A percentile compares a stretch with the other conserved stretches of the same genome.
Evolutionary conservation across 2,113 vertebrate genomes (phyloP).

Genomic region (Climacteris rufus): DNA sequence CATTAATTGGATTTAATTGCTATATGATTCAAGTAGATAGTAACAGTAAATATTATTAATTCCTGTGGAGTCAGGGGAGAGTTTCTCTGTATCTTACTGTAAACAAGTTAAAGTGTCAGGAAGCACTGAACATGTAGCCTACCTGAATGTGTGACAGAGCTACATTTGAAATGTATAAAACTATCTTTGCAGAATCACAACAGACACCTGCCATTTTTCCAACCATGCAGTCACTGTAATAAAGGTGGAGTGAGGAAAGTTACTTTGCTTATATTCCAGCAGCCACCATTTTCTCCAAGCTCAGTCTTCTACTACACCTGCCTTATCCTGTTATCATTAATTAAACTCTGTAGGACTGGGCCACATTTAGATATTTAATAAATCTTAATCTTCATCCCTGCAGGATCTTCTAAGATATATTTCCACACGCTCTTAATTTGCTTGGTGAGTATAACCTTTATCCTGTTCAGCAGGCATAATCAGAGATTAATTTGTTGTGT

Average conservation of each 20-base stretch:
- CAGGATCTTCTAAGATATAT: not conserved
- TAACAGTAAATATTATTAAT: not conserved
- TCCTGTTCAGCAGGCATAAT: not conserved
- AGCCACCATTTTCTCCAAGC: not conserved
- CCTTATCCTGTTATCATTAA: not conserved
- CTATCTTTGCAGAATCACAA: not conserved
- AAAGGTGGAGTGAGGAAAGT: not conserved
- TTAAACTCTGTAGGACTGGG: not conserved
- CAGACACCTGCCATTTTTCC: not conserved
- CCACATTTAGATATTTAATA: not conserved
- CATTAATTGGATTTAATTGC: constrained; percentile 16
- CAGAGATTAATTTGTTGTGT: not conserved
- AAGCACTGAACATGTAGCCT: not conserved
- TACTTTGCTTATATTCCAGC: not conserved
- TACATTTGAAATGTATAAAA: not conserved
- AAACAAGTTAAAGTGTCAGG: not conserved
- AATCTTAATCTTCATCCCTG: not conserved
- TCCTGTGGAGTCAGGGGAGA: not conserved
- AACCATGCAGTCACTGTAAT: not conserved
- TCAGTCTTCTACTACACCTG: not conserved
- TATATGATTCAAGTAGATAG: not conserved
- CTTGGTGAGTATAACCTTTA: not conserved
- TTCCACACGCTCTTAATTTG: not conserved
- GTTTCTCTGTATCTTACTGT: not conserved
- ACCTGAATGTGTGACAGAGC: not conserved